A percentile compares a stretch with the other conserved stretches of the same genome.
Conservation (phyloP, 2,888 invertebrate species). For the Euproctis similis region DNA sequence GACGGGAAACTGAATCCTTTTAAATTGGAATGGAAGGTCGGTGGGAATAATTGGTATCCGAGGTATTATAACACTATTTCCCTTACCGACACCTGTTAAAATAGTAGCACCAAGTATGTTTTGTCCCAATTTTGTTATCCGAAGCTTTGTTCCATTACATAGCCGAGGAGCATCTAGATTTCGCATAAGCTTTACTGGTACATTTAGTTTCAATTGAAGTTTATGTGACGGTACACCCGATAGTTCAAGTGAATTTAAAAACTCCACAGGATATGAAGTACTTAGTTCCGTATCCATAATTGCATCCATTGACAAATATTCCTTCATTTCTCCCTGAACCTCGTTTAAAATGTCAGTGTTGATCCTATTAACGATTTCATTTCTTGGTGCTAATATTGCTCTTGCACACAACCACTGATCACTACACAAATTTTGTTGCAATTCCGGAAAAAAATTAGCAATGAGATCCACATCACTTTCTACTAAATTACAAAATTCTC, state of each 20-base stretch:
- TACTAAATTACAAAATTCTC: conserved; percentile 3
- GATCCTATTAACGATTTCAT: conserved; percentile 1
- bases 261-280: conserved; percentile 2
- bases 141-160: conserved; percentile 5
- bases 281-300: conserved; percentile 2
- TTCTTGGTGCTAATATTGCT: conserved; percentile 2
- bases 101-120: conserved; percentile 18
- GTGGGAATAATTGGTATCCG: conserved; percentile 18
- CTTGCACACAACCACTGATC: conserved; percentile 2
- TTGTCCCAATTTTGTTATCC: conserved; percentile 8
- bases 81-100: conserved; percentile 14
- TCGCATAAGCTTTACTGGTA: conserved; percentile 1
- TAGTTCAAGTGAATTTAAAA: conserved; percentile 3
- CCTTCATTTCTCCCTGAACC: conserved; percentile 2
- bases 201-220: conserved; percentile 4
- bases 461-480: conserved; percentile 2
- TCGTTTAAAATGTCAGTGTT: conserved; percentile 1
- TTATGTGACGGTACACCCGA: conserved; percentile 4
- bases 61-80: conserved; percentile 17
- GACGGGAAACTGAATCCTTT: conserved; percentile 16
- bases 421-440: conserved; percentile 2
- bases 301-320: conserved; percentile 2
- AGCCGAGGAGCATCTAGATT: conserved; percentile 2
- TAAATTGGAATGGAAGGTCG: conserved; percentile 12
- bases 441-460: conserved; percentile 1